Evolutionary conservation across 2,888 invertebrate genomes (phyloP).

Genomic region (Yponomeuta evonymella): DNA sequence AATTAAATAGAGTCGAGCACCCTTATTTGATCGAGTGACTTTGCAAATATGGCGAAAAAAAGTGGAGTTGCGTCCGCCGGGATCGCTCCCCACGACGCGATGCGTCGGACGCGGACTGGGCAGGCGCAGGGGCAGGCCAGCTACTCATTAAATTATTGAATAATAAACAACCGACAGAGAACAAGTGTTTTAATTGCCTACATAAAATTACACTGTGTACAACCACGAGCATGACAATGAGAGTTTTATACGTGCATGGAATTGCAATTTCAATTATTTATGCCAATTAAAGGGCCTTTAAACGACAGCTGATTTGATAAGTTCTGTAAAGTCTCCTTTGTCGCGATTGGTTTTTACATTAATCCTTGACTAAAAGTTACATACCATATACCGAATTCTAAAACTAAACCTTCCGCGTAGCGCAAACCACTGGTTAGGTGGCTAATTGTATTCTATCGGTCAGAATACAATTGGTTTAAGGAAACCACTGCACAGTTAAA

Average conservation of each 20-base stretch:
- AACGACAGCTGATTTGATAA: background rate
- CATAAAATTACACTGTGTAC: slow-evolving; percentile 35
- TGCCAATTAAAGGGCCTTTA: slow-evolving; percentile 13
- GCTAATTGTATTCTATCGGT: too few relatives aligned
- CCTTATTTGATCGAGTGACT: slow-evolving; percentile 50
- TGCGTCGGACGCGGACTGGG: slow-evolving; percentile 17
- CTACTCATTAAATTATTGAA: slow-evolving; percentile 45
- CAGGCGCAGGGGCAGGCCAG: slow-evolving; percentile 18
- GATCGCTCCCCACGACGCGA: slow-evolving; percentile 23
- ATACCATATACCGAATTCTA: too few relatives aligned
- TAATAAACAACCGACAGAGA: slow-evolving; percentile 37
- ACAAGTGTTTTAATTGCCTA: slow-evolving; percentile 46
- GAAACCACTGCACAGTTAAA: background rate
- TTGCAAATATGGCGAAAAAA: slow-evolving; percentile 50
- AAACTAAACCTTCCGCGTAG: too few relatives aligned
- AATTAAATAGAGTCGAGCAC: slow-evolving; percentile 57
- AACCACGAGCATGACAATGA: slow-evolving; percentile 11
- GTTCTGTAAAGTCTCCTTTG: too few relatives aligned
- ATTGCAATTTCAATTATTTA: slow-evolving; percentile 8
- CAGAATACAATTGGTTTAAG: background rate
- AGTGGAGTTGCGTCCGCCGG: slow-evolving; percentile 13
- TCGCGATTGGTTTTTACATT: background rate
- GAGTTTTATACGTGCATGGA: slow-evolving; percentile 3
- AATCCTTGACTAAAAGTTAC: background rate
- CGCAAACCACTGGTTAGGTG: too few relatives aligned